Evolutionary conservation across 2,888 invertebrate genomes (phyloP), one percentile per base, ranked within the genome.

Genomic region (Acrobasis consociella): DNA sequence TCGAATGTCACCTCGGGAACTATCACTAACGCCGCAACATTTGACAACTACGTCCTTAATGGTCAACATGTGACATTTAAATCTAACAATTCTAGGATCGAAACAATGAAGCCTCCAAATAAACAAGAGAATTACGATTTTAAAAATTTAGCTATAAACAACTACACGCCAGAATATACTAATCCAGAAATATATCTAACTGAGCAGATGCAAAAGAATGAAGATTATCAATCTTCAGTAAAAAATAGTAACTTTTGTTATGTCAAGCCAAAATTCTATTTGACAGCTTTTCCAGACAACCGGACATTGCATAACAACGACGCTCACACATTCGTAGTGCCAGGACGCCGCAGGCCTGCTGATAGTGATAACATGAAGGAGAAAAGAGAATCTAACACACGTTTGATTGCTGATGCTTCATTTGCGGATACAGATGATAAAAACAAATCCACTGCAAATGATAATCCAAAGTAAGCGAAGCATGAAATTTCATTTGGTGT

Each of bases 51-150:
- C 63, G 62, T 75, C 13, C 65, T 71, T 9, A 79, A 78, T 46
- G 65, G 69, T 8, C 73, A 76, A 63, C 49, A 75, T 37, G 62
- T 65, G 8, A 58, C 74, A 0, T 77, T 67, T 66, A 80, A 81
- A 69, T 31, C 52, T 31, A 67, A 67, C 5, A 69, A 68, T 46
- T 64, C 68, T 37, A 71, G 68, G 56, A 50, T 65, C 3, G 63
- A 69, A 17, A 62, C 62, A 38, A 17, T 67, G 49, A 69, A 68
- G 50, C 37, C 69, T 49, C 46, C 68, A 8, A 68, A 53, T 1
- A 82, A 80, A 69, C 72, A 75, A 62, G 77, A 80, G 60, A 85
- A 82, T 58, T 86, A 83, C 66, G 78, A 87, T 51, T 83, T 85
- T 15, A 85, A 86, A 70, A 84, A 85, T 63, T 74, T 85, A 60